Evolutionary conservation across 2,113 vertebrate genomes (phyloP).

Genomic region (Galbula dea): DNA sequence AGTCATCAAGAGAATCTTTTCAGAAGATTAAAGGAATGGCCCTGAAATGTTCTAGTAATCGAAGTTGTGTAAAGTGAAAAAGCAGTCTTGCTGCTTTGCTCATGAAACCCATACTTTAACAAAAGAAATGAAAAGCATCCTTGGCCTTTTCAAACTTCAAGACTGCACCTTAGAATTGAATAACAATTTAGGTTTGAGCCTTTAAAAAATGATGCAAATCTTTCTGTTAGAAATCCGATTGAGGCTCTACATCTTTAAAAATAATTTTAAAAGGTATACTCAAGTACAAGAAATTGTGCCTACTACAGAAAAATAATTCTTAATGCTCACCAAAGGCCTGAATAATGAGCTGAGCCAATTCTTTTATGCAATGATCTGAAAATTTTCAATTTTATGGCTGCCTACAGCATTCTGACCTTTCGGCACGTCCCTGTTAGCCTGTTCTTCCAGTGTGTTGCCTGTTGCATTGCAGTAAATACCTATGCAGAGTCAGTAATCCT

Average conservation of each 20-base stretch:
- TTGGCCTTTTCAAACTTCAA: background rate
- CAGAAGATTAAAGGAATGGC: constrained; percentile 34
- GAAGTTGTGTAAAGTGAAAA: background rate
- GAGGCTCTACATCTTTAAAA: background rate
- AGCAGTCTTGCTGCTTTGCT: background rate
- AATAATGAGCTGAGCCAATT: background rate
- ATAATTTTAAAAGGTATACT: background rate
- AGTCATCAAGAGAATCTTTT: constrained; percentile 35
- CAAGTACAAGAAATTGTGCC: background rate
- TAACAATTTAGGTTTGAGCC: background rate
- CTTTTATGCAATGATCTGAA: background rate
- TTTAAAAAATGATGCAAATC: background rate
- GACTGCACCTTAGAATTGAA: background rate
- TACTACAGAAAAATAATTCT: background rate
- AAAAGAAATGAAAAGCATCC: constrained; percentile 9
- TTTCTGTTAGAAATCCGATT: background rate
- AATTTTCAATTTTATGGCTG: background rate
- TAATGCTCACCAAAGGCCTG: background rate
- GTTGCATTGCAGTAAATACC: background rate
- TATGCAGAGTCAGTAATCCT: background rate
- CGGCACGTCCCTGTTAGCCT: background rate
- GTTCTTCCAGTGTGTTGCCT: background rate
- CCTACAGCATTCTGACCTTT: background rate
- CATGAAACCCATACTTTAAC: background rate
- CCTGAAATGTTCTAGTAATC: constrained; percentile 5